Evolutionary conservation across 2,797 vertebrate genomes (phyloP).

Genomic region (Sebastes miniatus): DNA sequence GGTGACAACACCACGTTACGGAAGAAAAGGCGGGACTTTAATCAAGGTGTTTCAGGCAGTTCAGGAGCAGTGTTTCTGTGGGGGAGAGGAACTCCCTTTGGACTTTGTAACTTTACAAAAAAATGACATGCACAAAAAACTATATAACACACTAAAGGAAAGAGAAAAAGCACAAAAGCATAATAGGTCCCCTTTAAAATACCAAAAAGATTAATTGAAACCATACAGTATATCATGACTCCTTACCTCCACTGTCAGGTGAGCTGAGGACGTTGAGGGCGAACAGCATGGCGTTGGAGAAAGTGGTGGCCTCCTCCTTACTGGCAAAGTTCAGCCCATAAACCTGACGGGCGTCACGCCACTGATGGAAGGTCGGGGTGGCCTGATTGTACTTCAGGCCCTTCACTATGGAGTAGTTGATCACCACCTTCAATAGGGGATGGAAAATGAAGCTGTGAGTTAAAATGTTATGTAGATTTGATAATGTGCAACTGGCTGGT

Average conservation of each 20-base stretch:
- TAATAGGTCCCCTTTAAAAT: not conserved
- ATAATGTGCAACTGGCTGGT: not conserved
- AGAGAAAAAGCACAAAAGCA: no score
- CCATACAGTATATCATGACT: not conserved
- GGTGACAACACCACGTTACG: no score
- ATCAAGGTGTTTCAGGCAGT: no score
- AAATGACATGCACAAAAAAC: no score
- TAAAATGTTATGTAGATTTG: not conserved
- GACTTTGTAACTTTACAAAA: no score
- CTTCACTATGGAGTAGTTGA: slow-evolving; percentile 99
- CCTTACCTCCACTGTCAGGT: slow-evolving; percentile 86
- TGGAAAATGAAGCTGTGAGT: not conserved
- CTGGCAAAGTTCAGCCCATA: slow-evolving; percentile 98
- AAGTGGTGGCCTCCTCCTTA: slow-evolving; percentile 96
- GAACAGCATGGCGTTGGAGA: slow-evolving; percentile 97
- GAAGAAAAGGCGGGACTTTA: no score
- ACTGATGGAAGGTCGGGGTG: slow-evolving; percentile 98
- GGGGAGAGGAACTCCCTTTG: no score
- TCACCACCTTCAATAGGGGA: slow-evolving; percentile 88
- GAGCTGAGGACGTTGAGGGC: slow-evolving; percentile 97
- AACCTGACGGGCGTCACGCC: slow-evolving; percentile 96
- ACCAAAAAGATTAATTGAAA: not conserved
- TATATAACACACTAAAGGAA: no score
- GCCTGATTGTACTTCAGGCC: slow-evolving; percentile 99
- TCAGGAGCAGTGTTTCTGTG: no score